A percentile compares a stretch with the other conserved stretches of the same genome.
Conservation (phyloP, 2,113 vertebrate species). For the Eudyptes chrysolophus region DNA sequence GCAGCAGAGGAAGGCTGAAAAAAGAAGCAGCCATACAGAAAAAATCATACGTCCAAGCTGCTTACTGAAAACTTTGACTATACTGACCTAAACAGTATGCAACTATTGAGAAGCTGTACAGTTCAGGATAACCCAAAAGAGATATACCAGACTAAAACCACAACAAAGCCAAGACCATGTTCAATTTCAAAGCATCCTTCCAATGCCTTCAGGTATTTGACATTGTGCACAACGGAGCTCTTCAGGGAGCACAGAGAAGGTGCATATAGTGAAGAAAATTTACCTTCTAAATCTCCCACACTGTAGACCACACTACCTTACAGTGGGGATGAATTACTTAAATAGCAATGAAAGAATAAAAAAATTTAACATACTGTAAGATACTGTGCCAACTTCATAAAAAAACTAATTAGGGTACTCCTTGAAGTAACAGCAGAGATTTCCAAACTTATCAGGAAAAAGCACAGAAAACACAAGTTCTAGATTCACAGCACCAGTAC, state of each 20-base stretch:
- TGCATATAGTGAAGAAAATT: background rate
- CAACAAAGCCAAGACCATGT: background rate
- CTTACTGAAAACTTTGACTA: background rate
- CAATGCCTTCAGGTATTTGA: background rate
- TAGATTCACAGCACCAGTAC: background rate
- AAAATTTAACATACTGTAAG: background rate
- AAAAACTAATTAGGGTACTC: background rate
- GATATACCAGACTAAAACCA: background rate
- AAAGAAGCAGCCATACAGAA: background rate
- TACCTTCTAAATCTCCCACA: background rate
- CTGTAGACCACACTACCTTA: background rate
- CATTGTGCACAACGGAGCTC: background rate
- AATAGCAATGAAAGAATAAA: background rate
- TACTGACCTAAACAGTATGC: background rate
- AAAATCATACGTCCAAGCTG: rapidly evolving
- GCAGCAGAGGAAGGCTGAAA: background rate
- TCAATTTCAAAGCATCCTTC: background rate
- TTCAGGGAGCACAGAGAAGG: background rate
- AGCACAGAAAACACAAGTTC: background rate
- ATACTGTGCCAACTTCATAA: background rate
- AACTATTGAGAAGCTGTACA: background rate
- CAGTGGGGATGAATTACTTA: background rate
- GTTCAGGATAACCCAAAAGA: background rate
- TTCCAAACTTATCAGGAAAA: background rate
- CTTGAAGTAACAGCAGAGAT: background rate